Conservation (phyloP, 2,113 vertebrate species). For the Hypocryptadius cinnamomeus region DNA sequence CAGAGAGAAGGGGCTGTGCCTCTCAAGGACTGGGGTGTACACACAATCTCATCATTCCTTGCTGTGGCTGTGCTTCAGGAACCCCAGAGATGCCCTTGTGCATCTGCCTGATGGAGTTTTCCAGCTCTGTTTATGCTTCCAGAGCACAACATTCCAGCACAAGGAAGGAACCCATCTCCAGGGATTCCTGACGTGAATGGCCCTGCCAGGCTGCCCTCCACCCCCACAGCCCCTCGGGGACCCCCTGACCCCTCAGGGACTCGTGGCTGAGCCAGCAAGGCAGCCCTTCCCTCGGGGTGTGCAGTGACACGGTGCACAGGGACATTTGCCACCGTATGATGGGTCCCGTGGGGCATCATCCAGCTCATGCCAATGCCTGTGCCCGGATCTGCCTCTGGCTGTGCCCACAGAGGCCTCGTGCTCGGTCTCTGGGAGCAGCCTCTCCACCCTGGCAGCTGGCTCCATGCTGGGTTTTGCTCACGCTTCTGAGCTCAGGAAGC, state of each 20-base stretch:
- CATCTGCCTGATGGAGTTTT: neutral
- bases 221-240: neutral
- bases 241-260: neutral
- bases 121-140: neutral
- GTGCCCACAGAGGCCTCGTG: neutral
- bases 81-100: neutral
- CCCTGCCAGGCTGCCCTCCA: neutral
- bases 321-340: accelerated
- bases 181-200: neutral
- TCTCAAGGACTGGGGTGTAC: accelerated
- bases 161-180: neutral
- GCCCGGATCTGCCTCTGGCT: neutral
- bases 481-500: neutral
- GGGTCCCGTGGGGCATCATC: accelerated
- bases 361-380: accelerated
- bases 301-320: accelerated
- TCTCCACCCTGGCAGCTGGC: neutral
- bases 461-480: neutral
- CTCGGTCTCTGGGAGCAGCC: neutral
- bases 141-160: neutral
- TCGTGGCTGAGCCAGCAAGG: neutral
- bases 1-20: too few relatives aligned
- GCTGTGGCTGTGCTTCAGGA: neutral
- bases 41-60: accelerated
- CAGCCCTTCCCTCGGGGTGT: neutral